Evolutionary conservation across 2,888 invertebrate genomes (phyloP).

Genomic region (Malacosoma neustria): DNA sequence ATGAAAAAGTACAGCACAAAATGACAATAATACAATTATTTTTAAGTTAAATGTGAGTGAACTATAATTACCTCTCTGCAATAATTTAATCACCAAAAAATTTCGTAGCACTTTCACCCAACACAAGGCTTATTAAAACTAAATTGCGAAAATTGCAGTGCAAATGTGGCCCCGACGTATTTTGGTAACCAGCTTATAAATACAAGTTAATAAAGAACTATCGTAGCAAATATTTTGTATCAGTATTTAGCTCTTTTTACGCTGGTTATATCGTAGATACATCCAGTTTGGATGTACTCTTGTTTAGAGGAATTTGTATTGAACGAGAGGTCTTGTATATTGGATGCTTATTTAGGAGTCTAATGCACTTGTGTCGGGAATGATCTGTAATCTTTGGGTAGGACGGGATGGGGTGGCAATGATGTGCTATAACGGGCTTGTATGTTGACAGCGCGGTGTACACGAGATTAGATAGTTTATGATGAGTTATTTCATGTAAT

Average conservation of each 20-base stretch:
- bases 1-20: too few relatives aligned
- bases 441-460: constrained; percentile 53
- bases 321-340: constrained; percentile 14
- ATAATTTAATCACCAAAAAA: constrained; percentile 28
- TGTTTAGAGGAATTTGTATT: constrained; percentile 14
- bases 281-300: constrained; percentile 26
- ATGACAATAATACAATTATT: too few relatives aligned
- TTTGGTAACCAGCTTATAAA: constrained; percentile 53
- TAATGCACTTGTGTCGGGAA: constrained; percentile 28
- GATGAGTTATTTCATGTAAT: constrained; percentile 10
- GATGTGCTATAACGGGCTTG: constrained; percentile 50
- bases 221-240: constrained; percentile 11
- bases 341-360: constrained; percentile 18
- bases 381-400: constrained; percentile 64
- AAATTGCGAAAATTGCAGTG: constrained; percentile 71
- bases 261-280: constrained; percentile 14
- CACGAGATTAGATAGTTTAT: constrained; percentile 34
- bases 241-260: constrained; percentile 18
- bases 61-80: neutral
- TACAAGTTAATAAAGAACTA: constrained; percentile 25
- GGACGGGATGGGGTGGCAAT: constrained; percentile 53
- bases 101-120: constrained; percentile 49
- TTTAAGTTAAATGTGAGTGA: too few relatives aligned
- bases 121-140: constrained; percentile 65
- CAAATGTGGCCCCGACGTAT: constrained; percentile 64